Evolutionary conservation across 2,113 vertebrate genomes (phyloP).

Genomic region (Grus americana): DNA sequence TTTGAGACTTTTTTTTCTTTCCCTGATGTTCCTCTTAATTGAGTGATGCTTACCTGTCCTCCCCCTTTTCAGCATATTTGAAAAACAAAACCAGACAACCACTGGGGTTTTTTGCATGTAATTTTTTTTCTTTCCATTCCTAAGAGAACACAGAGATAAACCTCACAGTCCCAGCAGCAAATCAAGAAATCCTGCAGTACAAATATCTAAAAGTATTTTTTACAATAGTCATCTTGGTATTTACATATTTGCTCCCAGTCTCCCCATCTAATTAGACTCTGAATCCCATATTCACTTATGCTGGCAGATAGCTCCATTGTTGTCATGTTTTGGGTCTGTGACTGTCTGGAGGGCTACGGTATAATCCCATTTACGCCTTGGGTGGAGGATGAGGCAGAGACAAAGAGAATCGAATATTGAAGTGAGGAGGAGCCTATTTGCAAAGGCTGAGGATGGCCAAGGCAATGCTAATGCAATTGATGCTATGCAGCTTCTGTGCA

Average conservation of each 20-base stretch:
- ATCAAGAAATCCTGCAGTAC: conserved; percentile 26
- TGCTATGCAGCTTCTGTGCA: not conserved
- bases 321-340: not conserved
- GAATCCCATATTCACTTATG: not conserved
- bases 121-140: not conserved
- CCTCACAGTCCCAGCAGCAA: conserved; percentile 39
- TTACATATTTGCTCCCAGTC: conserved; percentile 53
- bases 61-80: not conserved
- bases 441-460: not conserved
- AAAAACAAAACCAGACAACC: not conserved
- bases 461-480: not conserved
- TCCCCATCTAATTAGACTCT: conserved; percentile 55
- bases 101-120: not conserved
- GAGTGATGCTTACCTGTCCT: not conserved
- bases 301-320: conserved; percentile 12
- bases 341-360: not conserved
- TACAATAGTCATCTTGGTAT: conserved; percentile 7
- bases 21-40: not conserved
- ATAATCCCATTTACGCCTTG: not conserved
- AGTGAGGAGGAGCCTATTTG: not conserved
- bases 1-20: not conserved
- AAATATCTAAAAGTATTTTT: conserved; percentile 32
- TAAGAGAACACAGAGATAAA: conserved; percentile 16
- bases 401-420: not conserved
- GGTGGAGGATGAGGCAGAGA: not conserved